Percentiles rank a stretch among this genome's conserved stretches.
Conservation (phyloP, 2,797 vertebrate species). For the Sardinella longiceps region DNA sequence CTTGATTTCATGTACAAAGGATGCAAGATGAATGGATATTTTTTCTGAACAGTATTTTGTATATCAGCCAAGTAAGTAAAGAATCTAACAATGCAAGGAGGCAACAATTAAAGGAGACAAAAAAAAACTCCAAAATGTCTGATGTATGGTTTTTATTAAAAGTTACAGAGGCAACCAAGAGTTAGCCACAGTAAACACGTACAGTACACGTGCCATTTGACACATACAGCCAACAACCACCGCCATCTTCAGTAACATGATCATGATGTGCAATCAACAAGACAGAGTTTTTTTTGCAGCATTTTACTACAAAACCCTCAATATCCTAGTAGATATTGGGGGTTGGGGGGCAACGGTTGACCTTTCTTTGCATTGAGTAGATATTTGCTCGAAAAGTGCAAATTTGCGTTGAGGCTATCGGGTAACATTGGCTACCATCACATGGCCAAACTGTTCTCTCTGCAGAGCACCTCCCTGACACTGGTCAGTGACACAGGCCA, state of each 20-base stretch:
- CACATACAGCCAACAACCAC: conserved; percentile 43
- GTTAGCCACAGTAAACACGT: conserved; percentile 47
- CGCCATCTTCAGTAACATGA: conserved; percentile 59
- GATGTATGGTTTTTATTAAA: conserved; percentile 32
- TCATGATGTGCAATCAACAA: neutral
- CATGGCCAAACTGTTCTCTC: neutral
- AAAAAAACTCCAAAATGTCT: neutral
- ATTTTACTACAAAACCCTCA: conserved; percentile 41
- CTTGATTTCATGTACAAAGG: neutral
- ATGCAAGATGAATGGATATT: neutral
- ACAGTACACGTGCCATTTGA: conserved; percentile 38
- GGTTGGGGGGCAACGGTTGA: neutral
- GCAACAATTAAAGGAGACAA: neutral
- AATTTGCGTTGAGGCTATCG: neutral
- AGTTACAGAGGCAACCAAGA: conserved; percentile 49
- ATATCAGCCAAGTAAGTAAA: neutral
- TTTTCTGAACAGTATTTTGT: neutral
- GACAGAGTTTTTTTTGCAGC: neutral
- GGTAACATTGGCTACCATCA: neutral
- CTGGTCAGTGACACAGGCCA: neutral
- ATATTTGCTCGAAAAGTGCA: neutral
- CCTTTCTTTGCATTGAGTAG: neutral
- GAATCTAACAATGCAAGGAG: neutral
- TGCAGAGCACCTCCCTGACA: neutral
- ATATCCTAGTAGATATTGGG: neutral